These are phyloP conservation scores for Sycophaga agraensis DNA, from an alignment of 1,140 invertebrate genomes.

Conservation along the genomic window DNA sequence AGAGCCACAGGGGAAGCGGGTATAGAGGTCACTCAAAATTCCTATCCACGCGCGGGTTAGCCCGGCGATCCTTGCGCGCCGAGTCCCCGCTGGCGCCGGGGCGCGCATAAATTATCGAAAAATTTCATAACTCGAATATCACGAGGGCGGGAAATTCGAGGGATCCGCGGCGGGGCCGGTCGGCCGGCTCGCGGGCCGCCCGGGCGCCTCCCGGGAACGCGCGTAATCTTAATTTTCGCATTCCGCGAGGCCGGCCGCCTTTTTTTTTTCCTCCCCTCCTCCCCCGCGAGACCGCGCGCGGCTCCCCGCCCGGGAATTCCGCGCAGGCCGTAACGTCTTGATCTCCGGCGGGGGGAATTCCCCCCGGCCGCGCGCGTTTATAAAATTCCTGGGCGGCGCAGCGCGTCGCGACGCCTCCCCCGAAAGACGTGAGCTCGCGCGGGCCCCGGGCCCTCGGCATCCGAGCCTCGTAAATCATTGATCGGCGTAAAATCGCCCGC, in stretches of 20 bases:
- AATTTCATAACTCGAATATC: conserved; percentile 14
- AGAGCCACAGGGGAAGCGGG: no score
- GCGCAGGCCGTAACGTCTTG: conserved; percentile 5
- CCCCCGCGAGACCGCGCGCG: not conserved
- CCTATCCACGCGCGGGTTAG: no score
- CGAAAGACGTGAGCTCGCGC: no score
- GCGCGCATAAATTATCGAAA: conserved; percentile 8
- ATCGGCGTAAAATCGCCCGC: conserved; percentile 1
- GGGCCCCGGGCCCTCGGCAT: no score
- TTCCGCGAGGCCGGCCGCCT: not conserved
- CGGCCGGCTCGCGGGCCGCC: no score
- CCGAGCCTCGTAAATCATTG: conserved; percentile 19
- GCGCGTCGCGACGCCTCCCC: not conserved
- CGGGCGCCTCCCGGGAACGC: no score
- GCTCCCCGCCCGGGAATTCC: not conserved
- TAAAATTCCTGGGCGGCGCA: conserved; percentile 2
- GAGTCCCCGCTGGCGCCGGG: not conserved
- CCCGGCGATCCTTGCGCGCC: no score
- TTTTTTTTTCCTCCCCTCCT: no score
- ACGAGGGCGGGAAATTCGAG: not conserved
- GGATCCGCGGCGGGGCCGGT: no score
- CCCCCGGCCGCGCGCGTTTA: not conserved
- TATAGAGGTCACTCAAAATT: no score
- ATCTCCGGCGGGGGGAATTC: not conserved
- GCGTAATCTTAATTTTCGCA: conserved; percentile 17